phyloP scores from a whole-genome alignment of 1,140 invertebrate species.

The Euura saliciscinereae region DNA sequence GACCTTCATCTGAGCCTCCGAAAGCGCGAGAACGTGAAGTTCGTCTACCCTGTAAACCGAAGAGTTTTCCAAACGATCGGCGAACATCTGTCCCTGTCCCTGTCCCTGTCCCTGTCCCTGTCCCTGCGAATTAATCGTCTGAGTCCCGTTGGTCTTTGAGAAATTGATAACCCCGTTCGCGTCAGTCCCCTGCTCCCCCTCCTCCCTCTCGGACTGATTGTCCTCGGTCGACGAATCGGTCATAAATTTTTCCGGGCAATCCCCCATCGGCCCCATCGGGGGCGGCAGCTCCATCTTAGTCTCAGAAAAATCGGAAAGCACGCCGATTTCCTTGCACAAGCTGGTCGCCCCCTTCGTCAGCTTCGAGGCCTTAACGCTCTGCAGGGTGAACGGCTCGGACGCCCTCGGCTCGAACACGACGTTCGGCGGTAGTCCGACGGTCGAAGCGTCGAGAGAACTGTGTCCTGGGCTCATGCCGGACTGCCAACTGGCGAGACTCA shows the following conservation, averaged over 20 bases:
- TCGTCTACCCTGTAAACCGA: conserved; percentile 29
- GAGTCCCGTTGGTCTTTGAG: too few species aligned
- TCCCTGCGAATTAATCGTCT: too few species aligned
- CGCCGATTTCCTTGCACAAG: background rate
- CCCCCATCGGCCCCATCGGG: background rate
- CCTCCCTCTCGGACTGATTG: background rate
- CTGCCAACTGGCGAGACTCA: background rate
- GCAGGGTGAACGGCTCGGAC: conserved; percentile 39
- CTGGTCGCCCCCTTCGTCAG: conserved; percentile 10
- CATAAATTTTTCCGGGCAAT: background rate
- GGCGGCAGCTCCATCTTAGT: background rate
- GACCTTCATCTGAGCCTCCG: conserved; percentile 41
- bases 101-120: too few species aligned
- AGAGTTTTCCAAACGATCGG: background rate
- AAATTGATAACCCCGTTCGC: background rate
- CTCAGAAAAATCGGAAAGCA: background rate
- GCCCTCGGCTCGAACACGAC: conserved; percentile 41
- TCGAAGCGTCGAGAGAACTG: background rate
- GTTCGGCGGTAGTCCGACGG: conserved; percentile 35
- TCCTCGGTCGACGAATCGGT: conserved; percentile 6
- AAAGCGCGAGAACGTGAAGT: conserved; percentile 33
- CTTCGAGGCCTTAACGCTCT: conserved; percentile 26
- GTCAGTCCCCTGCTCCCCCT: background rate
- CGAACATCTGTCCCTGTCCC: background rate
- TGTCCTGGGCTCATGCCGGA: background rate